Evolutionary conservation across 1,140 invertebrate species (phyloP).

Genomic region (Diorhabda elongata): DNA sequence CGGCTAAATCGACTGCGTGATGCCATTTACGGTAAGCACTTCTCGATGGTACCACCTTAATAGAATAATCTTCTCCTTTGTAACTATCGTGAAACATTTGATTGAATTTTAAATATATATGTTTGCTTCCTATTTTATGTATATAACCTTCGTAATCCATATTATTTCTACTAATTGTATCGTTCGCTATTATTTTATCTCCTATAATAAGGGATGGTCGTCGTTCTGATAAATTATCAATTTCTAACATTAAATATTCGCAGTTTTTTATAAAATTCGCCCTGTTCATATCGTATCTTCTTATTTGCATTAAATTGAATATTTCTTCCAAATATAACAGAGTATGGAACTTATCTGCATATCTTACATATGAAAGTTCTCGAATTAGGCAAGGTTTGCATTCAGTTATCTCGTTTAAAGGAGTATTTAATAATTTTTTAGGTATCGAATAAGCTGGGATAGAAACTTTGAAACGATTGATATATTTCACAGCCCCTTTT

Average conservation of each 20-base stretch:
- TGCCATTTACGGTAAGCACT: constrained; percentile 35
- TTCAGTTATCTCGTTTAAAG: constrained; percentile 41
- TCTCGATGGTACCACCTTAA: constrained; percentile 31
- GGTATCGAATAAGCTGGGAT: constrained; percentile 57
- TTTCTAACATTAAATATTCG: constrained; percentile 69
- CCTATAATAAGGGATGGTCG: constrained; percentile 76
- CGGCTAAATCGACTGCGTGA: constrained; percentile 36
- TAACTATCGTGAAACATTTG: constrained; percentile 41
- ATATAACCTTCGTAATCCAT: constrained; percentile 45
- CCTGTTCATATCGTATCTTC: constrained; percentile 65
- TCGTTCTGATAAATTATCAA: constrained; percentile 77
- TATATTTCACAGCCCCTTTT: constrained; percentile 51
- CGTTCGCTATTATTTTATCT: constrained; percentile 65
- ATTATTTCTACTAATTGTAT: constrained; percentile 44
- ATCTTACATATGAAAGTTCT: constrained; percentile 54
- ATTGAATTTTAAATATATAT: constrained; percentile 43
- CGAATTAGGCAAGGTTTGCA: constrained; percentile 51
- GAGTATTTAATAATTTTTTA: constrained; percentile 45
- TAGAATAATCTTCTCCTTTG: constrained; percentile 42
- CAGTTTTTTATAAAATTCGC: constrained; percentile 59
- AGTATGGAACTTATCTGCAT: constrained; percentile 62
- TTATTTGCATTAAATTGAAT: constrained; percentile 58
- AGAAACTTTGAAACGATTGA: constrained; percentile 53
- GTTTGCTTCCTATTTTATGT: constrained; percentile 39
- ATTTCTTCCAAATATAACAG: constrained; percentile 79